Percentiles rank a stretch among this genome's conserved stretches.
phyloP scores from a whole-genome alignment of 37 sponge, comb jelly and placozoan genomes.

The Aplysina aerophoba region DNA sequence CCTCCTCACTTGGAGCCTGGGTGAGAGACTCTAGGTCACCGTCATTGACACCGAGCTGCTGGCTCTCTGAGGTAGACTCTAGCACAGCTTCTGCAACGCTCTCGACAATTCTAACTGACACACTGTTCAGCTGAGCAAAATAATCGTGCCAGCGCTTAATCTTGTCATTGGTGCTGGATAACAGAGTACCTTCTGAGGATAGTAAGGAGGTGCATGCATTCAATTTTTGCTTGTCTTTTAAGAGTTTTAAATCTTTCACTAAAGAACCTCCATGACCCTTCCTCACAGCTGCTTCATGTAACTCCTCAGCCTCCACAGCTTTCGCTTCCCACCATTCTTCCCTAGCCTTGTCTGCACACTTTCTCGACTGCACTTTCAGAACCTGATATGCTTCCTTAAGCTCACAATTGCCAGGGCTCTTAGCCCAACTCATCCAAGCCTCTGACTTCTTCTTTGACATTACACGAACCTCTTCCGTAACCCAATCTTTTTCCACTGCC shows the following conservation, averaged over 20 bases:
- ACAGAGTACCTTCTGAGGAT: neutral
- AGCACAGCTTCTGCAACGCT: neutral
- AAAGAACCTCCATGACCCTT: neutral
- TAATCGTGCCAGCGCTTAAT: neutral
- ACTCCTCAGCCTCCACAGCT: conserved; percentile 10
- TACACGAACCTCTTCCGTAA: neutral
- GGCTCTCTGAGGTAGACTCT: neutral
- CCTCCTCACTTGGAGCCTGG: neutral
- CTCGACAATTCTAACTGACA: neutral
- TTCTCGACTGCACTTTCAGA: neutral
- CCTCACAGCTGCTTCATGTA: neutral
- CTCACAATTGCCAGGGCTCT: neutral
- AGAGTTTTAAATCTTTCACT: conserved; percentile 12
- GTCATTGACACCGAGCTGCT: neutral
- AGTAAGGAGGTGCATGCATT: neutral
- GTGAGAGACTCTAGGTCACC: neutral
- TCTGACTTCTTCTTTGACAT: neutral
- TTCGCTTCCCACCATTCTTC: conserved; percentile 30
- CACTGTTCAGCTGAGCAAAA: neutral
- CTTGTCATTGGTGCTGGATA: neutral
- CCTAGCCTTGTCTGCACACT: conserved; percentile 20
- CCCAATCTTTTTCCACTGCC: neutral
- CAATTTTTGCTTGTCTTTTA: neutral
- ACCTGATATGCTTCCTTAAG: neutral
- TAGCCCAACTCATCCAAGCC: neutral